Evolutionary conservation across 2,797 vertebrate species (phyloP), one percentile per base, ranked within the genome.

Genomic region (Oreochromis grahami): DNA sequence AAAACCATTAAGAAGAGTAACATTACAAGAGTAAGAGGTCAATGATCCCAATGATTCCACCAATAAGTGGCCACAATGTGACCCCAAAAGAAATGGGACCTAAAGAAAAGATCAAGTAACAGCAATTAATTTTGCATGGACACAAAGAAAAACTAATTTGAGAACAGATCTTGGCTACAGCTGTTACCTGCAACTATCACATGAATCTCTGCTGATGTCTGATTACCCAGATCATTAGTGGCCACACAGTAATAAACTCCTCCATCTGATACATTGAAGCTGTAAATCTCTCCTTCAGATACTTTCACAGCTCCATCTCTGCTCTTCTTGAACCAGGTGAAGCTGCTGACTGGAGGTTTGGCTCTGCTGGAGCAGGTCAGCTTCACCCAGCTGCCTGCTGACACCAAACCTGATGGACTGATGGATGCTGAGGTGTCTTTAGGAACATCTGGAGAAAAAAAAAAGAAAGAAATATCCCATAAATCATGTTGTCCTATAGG

Each of bases 401-500:
- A 58, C 15, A 58, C 5, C 55, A 6, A 58, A 58, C 3, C 29
- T 58, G 55, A 32, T 19, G 55, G 8, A 19, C 29, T 58, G 55
- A 58, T 58, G 3, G 55, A 58, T 17, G 55, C 8, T 32, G 55
- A 32, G 15, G 15, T 58, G 15, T 32, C 0, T 58, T 32, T 2
- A 0, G 55, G 55, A 58, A 0, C 1, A 17, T 17, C 55, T 58
- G 8, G 8, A 58, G 8, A 2, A 1, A 29, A 2, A 15, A 14
- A 6, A 24, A 24, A 24, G 24, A 24, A 24, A 24, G 2, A 24
- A 24, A 24, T 24, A 24, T 24, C 24, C 2, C 24, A 24, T 24
- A 24, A 24, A 24, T 24, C 24, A 24, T 24, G 24, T 24, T 24
- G 24, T 24, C 24, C 24, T 24, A 24, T 24, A 24, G 24, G 24